Percentiles rank a stretch among this genome's conserved stretches.
phyloP scores from a whole-genome alignment of 2,797 vertebrate species.

The Numenius phaeopus region DNA sequence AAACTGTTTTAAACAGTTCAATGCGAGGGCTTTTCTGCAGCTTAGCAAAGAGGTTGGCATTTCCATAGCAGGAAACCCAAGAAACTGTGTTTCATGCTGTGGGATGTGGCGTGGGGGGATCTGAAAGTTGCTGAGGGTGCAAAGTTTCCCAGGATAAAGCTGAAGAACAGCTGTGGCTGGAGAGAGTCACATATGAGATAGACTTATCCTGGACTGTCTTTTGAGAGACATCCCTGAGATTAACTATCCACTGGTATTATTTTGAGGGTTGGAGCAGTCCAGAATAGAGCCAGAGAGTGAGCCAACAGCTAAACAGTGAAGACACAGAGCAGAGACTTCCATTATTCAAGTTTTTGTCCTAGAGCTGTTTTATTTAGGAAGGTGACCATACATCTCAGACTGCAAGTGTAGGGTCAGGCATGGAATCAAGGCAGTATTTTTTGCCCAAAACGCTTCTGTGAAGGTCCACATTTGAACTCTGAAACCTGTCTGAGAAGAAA shows the following conservation, averaged over 20 bases:
- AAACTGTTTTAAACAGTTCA: not conserved
- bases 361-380: not conserved
- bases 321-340: not conserved
- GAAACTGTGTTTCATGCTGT: not conserved
- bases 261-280: not conserved
- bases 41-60: not conserved
- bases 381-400: not conserved
- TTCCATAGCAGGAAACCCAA: not conserved
- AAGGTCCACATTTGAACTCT: not conserved
- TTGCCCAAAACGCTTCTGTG: not conserved
- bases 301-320: not conserved
- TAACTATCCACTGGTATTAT: not conserved
- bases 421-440: not conserved
- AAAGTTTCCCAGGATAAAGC: accelerated
- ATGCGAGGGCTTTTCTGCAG: not conserved
- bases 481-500: not conserved
- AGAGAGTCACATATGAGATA: not conserved
- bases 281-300: not conserved
- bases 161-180: not conserved
- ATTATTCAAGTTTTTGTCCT: not conserved
- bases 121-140: not conserved
- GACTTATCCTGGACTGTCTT: not conserved
- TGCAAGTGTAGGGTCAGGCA: not conserved
- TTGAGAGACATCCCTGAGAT: not conserved
- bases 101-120: not conserved